Percentiles rank a stretch among this genome's conserved stretches.
Conservation (phyloP, 2,888 invertebrate genomes). For the Eupsilia transversa region DNA sequence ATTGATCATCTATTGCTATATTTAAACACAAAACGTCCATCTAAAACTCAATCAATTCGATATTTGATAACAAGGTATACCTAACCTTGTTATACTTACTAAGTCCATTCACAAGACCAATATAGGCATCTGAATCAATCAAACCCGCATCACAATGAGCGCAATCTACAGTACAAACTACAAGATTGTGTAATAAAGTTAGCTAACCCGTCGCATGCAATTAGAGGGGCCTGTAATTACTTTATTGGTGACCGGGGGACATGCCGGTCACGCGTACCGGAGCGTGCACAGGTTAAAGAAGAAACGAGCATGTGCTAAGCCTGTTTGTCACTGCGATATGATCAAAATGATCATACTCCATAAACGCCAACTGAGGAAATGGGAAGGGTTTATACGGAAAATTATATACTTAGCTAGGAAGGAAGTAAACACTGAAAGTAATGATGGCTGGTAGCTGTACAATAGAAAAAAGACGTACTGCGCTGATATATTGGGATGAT, state of each 20-base stretch:
- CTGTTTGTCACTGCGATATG: not conserved
- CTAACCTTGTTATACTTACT: not conserved
- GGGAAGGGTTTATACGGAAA: not conserved
- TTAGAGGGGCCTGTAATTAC: conserved; percentile 65
- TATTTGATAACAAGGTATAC: conserved; percentile 2
- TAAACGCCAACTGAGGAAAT: not conserved
- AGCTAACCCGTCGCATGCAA: conserved; percentile 68
- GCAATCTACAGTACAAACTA: conserved; percentile 61
- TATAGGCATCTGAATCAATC: conserved; percentile 40
- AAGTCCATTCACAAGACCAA: conserved; percentile 19
- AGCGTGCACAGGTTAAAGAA: conserved; percentile 53
- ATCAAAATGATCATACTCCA: not conserved
- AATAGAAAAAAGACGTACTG: not conserved
- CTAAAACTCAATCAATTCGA: conserved; percentile 4
- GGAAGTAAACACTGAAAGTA: not conserved
- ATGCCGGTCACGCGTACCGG: conserved; percentile 64
- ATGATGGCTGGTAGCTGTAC: too few species aligned
- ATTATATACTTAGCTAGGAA: not conserved
- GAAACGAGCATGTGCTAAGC: conserved; percentile 6
- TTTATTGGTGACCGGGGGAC: conserved; percentile 68
- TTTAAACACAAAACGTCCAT: too few species aligned
- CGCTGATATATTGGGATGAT: not conserved
- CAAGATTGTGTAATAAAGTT: conserved; percentile 67
- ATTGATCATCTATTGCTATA: not conserved
- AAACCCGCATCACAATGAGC: conserved; percentile 48